Evolutionary conservation across 2,113 vertebrate species (phyloP).

Genomic region (Amblyornis subalaris): DNA sequence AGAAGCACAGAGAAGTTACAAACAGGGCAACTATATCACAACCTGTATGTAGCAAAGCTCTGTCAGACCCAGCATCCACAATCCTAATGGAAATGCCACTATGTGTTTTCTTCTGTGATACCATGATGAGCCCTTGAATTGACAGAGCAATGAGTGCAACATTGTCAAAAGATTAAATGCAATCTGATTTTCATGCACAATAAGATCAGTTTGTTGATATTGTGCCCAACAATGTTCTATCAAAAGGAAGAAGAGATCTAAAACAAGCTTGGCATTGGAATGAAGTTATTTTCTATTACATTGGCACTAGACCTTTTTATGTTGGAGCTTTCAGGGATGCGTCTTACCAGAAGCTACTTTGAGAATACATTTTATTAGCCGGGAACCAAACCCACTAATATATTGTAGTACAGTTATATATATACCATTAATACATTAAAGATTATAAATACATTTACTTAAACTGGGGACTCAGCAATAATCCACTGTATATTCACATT

Average conservation of each 20-base stretch:
- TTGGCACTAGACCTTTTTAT: background rate
- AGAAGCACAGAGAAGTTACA: background rate
- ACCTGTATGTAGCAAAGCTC: background rate
- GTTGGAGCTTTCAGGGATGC: background rate
- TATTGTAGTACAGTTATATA: background rate
- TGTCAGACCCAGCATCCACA: background rate
- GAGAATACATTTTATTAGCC: background rate
- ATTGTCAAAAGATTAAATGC: background rate
- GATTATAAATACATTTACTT: background rate
- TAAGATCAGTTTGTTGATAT: slow-evolving; percentile 23
- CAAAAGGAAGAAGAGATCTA: slow-evolving; percentile 39
- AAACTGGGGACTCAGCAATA: background rate
- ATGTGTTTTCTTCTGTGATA: background rate
- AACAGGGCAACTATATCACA: background rate
- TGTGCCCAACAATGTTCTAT: slow-evolving; percentile 7
- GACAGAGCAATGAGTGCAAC: slow-evolving; percentile 11
- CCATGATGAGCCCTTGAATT: background rate
- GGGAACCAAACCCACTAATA: background rate
- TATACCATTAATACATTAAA: background rate
- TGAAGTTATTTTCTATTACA: background rate
- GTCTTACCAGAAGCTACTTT: background rate
- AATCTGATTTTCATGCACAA: slow-evolving; percentile 49
- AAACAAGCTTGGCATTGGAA: slow-evolving; percentile 29
- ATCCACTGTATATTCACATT: background rate
- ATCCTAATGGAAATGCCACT: background rate